Evolutionary conservation across 2,113 vertebrate genomes (phyloP).

Genomic region (Myotis davidii): DNA sequence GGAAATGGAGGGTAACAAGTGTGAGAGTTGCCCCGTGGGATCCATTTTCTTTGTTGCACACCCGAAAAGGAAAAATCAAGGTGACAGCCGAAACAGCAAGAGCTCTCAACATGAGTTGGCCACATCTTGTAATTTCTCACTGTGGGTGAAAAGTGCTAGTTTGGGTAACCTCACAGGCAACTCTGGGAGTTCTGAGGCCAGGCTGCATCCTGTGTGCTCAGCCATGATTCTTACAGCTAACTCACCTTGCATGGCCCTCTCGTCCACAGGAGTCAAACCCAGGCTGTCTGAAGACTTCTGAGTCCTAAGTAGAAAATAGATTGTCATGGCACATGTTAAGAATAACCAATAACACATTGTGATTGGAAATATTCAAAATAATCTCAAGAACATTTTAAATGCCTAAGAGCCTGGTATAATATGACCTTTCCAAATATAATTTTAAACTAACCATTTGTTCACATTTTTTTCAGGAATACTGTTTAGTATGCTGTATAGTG

Average conservation of each 20-base stretch:
- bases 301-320: neutral
- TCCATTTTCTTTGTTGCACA: constrained; percentile 75
- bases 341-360: neutral
- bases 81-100: constrained; percentile 73
- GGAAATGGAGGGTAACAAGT: constrained; percentile 80
- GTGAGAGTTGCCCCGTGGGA: constrained; percentile 75
- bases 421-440: neutral
- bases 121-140: constrained; percentile 69
- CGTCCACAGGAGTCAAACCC: neutral
- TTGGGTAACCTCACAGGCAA: constrained; percentile 24
- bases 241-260: neutral
- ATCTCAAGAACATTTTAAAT: constrained; percentile 19
- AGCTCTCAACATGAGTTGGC: constrained; percentile 3
- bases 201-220: neutral
- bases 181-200: neutral
- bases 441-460: neutral
- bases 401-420: neutral
- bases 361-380: constrained; percentile 13
- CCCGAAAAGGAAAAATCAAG: constrained; percentile 64
- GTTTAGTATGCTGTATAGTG: too few relatives aligned
- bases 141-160: constrained; percentile 51
- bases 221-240: neutral
- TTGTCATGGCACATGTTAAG: neutral
- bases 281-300: neutral
- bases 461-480: neutral